Evolutionary conservation across 2,113 vertebrate species (phyloP), one percentile per base, ranked within the genome.

Genomic region (Ophiodon elongatus): DNA sequence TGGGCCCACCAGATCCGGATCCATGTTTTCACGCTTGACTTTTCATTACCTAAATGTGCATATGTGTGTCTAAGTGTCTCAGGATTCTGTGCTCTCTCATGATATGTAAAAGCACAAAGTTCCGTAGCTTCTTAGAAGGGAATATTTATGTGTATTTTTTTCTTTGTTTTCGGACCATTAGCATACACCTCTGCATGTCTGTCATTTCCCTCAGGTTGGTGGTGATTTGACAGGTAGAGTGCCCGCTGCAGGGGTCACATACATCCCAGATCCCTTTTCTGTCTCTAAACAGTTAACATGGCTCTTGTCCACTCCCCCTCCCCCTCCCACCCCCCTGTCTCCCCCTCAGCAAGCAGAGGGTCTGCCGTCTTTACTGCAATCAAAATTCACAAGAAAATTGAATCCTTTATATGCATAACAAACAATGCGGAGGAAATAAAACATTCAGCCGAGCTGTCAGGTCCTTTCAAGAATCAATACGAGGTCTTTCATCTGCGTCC

Each of bases 391-490:
- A 89, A 88, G 92, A 94, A 94, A 94, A 94, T 94, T 86, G 92
- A 94, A 95, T 93, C 93, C 93, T 94, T 95, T 95, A 94, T 94
- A 94, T 94, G 91, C 94, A 95, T 92, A 93, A 94, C 90, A 94
- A 95, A 95, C 93, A 95, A 95, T 94, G 93, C 89, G 83, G 90
- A 89, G 89, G 90, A 94, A 94, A 94, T 94, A 95, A 94, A 93
- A 93, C 93, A 94, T 92, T 94, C 92, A 93, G 91, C 86, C 94
- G 89, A 94, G 92, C 95, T 96, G 95, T 95, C 95, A 96, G 93
- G 93, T 94, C 93, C 91, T 95, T 94, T 95, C 93, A 94, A 89
- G 91, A 95, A 94, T 95, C 94, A 94, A 94, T 94, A 94, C 83
- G 73, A 93, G 91, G 92, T 86, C 92, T 96, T 95, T 96, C 94